Evolutionary conservation across 2,888 invertebrate species (phyloP).

Genomic region (Chesias legatella): DNA sequence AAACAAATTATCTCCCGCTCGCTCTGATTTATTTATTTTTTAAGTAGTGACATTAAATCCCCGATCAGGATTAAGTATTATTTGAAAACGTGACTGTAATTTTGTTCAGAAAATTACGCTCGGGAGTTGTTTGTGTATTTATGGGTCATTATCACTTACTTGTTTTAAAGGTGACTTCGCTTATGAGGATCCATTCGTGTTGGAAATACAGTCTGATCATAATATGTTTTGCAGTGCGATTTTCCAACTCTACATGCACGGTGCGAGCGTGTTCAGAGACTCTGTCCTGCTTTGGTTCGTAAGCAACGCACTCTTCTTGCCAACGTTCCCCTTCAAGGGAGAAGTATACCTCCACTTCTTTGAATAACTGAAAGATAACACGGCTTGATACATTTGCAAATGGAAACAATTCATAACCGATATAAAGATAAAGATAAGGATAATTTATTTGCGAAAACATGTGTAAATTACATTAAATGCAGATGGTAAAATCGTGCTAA

Average conservation of each 20-base stretch:
- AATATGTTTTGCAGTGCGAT: slow-evolving; percentile 87
- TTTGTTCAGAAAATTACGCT: background rate
- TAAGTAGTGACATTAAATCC: slow-evolving; percentile 32
- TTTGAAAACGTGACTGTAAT: slow-evolving; percentile 17
- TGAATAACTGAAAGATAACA: slow-evolving; percentile 82
- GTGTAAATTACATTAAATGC: too few relatives aligned
- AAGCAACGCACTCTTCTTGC: slow-evolving; percentile 83
- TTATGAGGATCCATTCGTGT: slow-evolving; percentile 92
- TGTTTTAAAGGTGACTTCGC: slow-evolving; percentile 92
- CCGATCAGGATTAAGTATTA: slow-evolving; percentile 12
- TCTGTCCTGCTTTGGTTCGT: slow-evolving; percentile 79
- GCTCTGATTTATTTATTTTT: slow-evolving; percentile 42
- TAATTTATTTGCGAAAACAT: too few relatives aligned
- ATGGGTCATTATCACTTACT: slow-evolving; percentile 70
- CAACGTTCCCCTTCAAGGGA: slow-evolving; percentile 88
- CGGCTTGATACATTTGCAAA: background rate
- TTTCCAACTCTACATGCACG: slow-evolving; percentile 86
- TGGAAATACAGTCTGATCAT: slow-evolving; percentile 88
- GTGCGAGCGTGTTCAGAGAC: slow-evolving; percentile 81
- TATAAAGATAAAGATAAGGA: too few relatives aligned
- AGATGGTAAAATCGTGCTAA: too few relatives aligned
- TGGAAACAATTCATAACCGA: too few relatives aligned
- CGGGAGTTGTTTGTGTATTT: slow-evolving; percentile 1
- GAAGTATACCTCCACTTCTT: slow-evolving; percentile 87
- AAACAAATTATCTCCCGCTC: slow-evolving; percentile 47